A percentile compares a stretch with the other conserved stretches of the same genome.
Conservation (phyloP, 37 sponge, comb jelly and placozoan species). For the Beroe forskalii region DNA sequence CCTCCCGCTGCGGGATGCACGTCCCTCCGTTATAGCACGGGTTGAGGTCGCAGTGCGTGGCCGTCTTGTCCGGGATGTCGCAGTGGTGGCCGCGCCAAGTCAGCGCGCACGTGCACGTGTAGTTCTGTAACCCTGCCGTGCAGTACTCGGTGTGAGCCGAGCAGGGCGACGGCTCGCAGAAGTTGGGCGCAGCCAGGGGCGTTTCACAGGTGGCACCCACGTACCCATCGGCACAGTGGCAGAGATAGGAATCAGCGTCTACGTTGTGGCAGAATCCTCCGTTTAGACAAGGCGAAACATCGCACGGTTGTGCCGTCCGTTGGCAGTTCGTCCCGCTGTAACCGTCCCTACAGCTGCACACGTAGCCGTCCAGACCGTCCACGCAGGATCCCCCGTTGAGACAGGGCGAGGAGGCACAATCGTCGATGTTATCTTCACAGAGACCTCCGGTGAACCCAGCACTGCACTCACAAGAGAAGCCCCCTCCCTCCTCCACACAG, state of each 20-base stretch:
- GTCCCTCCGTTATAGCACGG: slow-evolving; percentile 48
- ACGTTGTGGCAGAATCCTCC: slow-evolving; percentile 46
- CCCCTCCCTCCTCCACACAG: background rate
- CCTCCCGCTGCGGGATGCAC: background rate
- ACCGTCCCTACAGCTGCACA: slow-evolving; percentile 7
- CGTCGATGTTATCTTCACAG: slow-evolving; percentile 54
- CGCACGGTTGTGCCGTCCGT: slow-evolving; percentile 29
- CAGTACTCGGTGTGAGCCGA: slow-evolving; percentile 18
- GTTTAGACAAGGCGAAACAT: slow-evolving; percentile 19
- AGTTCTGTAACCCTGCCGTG: slow-evolving; percentile 9
- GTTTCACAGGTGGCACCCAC: slow-evolving; percentile 19
- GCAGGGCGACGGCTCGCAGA: slow-evolving; percentile 34
- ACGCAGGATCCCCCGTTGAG: background rate
- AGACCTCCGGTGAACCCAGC: background rate
- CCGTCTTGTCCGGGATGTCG: slow-evolving; percentile 2
- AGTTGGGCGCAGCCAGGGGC: background rate
- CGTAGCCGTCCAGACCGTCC: slow-evolving; percentile 34
- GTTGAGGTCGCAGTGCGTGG: slow-evolving; percentile 8
- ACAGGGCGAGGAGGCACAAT: slow-evolving; percentile 19
- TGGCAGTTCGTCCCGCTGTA: slow-evolving; percentile 43
- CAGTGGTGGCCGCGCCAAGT: slow-evolving; percentile 28
- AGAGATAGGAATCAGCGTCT: background rate
- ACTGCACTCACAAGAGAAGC: background rate
- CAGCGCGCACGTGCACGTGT: slow-evolving; percentile 50
- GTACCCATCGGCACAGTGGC: slow-evolving; percentile 28